These are phyloP conservation scores for Dryobates pubescens DNA, from an alignment of 2,797 vertebrate species.

Conservation along the genomic window DNA sequence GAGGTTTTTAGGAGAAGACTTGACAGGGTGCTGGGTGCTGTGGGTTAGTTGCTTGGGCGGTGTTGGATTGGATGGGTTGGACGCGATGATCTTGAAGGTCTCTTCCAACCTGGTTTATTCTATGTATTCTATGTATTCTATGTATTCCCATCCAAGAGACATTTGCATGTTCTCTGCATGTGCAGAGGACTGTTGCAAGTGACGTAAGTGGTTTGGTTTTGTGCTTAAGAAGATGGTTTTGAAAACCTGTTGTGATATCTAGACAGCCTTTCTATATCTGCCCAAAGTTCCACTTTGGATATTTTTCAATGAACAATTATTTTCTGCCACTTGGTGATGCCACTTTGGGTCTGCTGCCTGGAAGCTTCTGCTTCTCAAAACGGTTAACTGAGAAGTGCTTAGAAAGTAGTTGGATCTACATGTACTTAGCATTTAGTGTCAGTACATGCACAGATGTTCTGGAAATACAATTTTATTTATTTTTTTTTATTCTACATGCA, in stretches of 20 bases:
- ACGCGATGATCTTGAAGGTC: too few species aligned
- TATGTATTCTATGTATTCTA: too few species aligned
- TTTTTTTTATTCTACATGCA: not conserved
- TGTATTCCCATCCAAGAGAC: not conserved
- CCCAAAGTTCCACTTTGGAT: not conserved
- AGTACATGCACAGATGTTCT: not conserved
- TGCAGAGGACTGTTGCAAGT: not conserved
- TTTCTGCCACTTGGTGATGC: not conserved
- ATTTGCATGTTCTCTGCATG: not conserved
- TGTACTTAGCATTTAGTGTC: slow-evolving; percentile 13
- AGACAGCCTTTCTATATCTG: not conserved
- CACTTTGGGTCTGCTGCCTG: not conserved
- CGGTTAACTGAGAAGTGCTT: slow-evolving; percentile 3
- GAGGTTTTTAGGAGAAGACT: too few species aligned
- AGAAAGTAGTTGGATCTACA: not conserved
- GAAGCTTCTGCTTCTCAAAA: not conserved
- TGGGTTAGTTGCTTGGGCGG: too few species aligned
- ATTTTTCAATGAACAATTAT: not conserved
- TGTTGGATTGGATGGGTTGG: too few species aligned
- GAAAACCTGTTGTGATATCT: not conserved
- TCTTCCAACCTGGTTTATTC: too few species aligned
- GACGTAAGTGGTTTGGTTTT: not conserved
- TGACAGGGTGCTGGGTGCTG: too few species aligned
- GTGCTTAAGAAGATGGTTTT: not conserved
- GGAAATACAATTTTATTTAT: not conserved